Percentiles rank a stretch among this genome's conserved stretches.
phyloP scores from a whole-genome alignment of 2,888 invertebrate species.

The Lycophotia porphyrea region DNA sequence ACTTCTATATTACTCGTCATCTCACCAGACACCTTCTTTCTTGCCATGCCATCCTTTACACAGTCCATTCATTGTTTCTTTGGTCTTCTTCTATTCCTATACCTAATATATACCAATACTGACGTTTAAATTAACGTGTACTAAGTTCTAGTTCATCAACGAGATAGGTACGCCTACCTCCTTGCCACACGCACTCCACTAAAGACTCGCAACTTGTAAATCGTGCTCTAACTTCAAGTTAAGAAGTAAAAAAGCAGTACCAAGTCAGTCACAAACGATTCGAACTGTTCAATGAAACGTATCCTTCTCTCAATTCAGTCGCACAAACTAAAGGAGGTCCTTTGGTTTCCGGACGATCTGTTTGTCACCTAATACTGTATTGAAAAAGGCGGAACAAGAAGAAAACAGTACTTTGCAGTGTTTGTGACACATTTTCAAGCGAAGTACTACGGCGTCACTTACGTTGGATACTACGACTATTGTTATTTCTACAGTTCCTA shows the following conservation, averaged over 20 bases:
- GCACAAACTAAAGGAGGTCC: constrained; percentile 13
- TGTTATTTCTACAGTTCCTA: constrained; percentile 32
- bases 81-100: too few relatives aligned
- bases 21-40: too few relatives aligned
- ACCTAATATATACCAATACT: neutral
- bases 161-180: neutral
- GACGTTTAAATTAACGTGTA: neutral
- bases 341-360: constrained; percentile 6
- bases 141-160: neutral
- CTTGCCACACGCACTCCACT: neutral
- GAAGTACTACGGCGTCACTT: constrained; percentile 16
- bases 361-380: constrained; percentile 29
- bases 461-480: constrained; percentile 25
- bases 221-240: constrained; percentile 5
- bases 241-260: constrained; percentile 22
- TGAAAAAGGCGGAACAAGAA: constrained; percentile 12
- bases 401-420: constrained; percentile 9
- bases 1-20: too few relatives aligned
- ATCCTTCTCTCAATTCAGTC: constrained; percentile 4
- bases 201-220: neutral
- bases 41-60: too few relatives aligned
- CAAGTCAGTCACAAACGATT: constrained; percentile 15
- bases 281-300: constrained; percentile 32
- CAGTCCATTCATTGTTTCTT: too few relatives aligned
- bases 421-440: constrained; percentile 30